These are phyloP conservation scores for Megamerina dolium DNA, from an alignment of 2,888 invertebrate species.

Conservation along the genomic window DNA sequence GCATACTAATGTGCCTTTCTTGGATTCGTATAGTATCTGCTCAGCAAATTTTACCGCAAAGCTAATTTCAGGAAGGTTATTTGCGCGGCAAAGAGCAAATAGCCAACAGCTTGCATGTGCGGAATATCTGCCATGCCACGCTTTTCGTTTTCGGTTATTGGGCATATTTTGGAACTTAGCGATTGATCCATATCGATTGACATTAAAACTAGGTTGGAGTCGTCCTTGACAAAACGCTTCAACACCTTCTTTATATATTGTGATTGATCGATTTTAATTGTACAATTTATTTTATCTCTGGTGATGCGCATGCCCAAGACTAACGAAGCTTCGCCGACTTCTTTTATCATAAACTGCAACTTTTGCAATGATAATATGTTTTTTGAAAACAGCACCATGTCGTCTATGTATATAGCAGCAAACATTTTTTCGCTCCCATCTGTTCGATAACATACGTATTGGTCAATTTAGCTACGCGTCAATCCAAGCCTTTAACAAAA, in stretches of 20 bases:
- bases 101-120: conserved; percentile 16
- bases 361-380: too few relatives aligned
- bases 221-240: conserved; percentile 9
- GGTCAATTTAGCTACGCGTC: conserved; percentile 7
- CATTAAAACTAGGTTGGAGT: conserved; percentile 14
- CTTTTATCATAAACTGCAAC: conserved; percentile 17
- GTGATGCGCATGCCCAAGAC: conserved; percentile 14
- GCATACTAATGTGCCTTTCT: conserved; percentile 9
- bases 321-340: conserved; percentile 12
- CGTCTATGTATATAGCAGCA: conserved; percentile 14
- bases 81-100: conserved; percentile 17
- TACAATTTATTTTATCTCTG: conserved; percentile 1
- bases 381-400: conserved; percentile 11
- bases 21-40: conserved; percentile 15
- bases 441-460: conserved; percentile 9
- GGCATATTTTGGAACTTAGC: conserved; percentile 1
- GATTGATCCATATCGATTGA: conserved; percentile 15
- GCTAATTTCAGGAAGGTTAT: too few relatives aligned
- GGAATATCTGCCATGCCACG: conserved; percentile 5
- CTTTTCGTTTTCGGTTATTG: conserved; percentile 6
- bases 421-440: conserved; percentile 1
- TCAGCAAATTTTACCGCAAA: too few relatives aligned
- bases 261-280: conserved; percentile 11
- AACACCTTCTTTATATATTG: conserved; percentile 9
- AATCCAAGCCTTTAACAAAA: conserved; percentile 7